Evolutionary conservation across 2,797 vertebrate genomes (phyloP).

Genomic region (Microhierax caerulescens): DNA sequence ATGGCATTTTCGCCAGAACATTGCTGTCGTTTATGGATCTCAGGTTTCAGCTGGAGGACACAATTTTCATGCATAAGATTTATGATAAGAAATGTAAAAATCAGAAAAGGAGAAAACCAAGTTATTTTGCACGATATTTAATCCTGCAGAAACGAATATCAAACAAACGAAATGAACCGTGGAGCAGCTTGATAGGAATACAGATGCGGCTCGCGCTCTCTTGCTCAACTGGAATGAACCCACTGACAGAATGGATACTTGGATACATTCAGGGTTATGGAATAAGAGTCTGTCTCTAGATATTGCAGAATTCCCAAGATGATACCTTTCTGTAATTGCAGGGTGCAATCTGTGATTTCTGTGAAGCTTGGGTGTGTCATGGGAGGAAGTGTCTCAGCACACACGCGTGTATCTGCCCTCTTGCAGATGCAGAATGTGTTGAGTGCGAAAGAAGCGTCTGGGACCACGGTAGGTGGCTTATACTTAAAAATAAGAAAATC

Average conservation of each 20-base stretch:
- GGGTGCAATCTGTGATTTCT: slow-evolving; percentile 98
- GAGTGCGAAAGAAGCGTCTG: slow-evolving; percentile 94
- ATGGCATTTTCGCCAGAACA: not conserved
- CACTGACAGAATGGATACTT: not conserved
- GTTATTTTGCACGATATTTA: not conserved
- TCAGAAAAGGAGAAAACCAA: not conserved
- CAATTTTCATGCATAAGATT: not conserved
- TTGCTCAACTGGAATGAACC: not conserved
- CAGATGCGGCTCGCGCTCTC: not conserved
- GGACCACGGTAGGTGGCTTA: slow-evolving; percentile 88
- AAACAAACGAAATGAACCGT: not conserved
- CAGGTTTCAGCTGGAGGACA: not conserved
- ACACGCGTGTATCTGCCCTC: slow-evolving; percentile 90
- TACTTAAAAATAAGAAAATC: not conserved
- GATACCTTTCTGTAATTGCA: slow-evolving; percentile 33
- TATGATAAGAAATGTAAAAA: not conserved
- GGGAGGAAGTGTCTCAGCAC: slow-evolving; percentile 94
- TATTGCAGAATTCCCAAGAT: not conserved
- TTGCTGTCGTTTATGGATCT: not conserved
- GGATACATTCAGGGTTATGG: not conserved
- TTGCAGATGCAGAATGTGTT: slow-evolving; percentile 90
- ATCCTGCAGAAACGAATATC: not conserved
- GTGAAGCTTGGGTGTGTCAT: slow-evolving; percentile 98
- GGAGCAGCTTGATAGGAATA: not conserved
- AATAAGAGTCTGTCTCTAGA: not conserved